These are phyloP conservation scores for Amphipyra tragopoginis DNA, from an alignment of 2,888 invertebrate genomes.

Conservation along the genomic window DNA sequence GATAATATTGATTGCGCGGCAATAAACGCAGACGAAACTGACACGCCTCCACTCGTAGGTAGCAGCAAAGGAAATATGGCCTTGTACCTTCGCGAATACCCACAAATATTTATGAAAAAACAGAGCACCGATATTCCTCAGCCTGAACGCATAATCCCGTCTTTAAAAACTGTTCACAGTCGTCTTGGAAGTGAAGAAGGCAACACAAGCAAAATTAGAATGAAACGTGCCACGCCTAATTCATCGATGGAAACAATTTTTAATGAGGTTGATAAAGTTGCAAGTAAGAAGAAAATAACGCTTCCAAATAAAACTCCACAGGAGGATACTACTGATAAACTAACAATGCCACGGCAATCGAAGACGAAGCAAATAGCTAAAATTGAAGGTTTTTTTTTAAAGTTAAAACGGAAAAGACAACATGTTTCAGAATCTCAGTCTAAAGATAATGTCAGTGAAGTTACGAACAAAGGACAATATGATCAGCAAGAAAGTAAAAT, in stretches of 20 bases:
- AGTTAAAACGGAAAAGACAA: constrained; percentile 6
- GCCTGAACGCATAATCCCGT: constrained; percentile 36
- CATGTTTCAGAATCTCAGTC: neutral
- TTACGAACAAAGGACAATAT: constrained; percentile 5
- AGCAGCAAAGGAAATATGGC: constrained; percentile 72
- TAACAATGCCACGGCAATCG: neutral
- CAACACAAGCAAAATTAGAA: constrained; percentile 8
- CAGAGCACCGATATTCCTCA: constrained; percentile 61
- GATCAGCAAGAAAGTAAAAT: constrained; percentile 2
- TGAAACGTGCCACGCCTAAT: constrained; percentile 1
- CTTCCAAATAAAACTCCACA: constrained; percentile 2
- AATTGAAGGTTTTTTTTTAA: neutral
- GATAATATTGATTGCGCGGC: constrained; percentile 59
- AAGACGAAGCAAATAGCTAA: constrained; percentile 7
- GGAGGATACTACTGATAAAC: constrained; percentile 14
- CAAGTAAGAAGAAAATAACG: constrained; percentile 26
- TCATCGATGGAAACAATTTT: constrained; percentile 27
- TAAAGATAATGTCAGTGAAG: constrained; percentile 12
- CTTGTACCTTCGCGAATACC: constrained; percentile 82
- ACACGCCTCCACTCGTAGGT: constrained; percentile 74
- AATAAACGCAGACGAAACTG: constrained; percentile 68
- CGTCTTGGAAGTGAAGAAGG: constrained; percentile 30
- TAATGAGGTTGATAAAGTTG: constrained; percentile 14
- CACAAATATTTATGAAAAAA: constrained; percentile 83
- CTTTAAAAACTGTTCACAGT: constrained; percentile 31